phyloP scores from a whole-genome alignment of 2,113 vertebrate genomes.

The Recurvirostra avosetta region DNA sequence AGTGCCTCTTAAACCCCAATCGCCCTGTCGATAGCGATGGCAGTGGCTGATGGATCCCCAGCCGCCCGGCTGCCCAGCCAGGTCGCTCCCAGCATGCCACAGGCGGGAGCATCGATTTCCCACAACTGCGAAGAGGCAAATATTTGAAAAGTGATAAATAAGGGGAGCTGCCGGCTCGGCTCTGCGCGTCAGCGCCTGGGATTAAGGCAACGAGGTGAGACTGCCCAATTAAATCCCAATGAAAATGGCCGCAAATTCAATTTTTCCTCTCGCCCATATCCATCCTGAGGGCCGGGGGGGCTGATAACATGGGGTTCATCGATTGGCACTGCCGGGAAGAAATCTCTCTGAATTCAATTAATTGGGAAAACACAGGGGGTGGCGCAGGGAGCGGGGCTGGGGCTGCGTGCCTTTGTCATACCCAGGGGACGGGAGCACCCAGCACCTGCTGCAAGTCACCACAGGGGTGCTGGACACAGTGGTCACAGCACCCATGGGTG shows the following conservation, averaged over 20 bases:
- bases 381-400: background rate
- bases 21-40: slow-evolving; percentile 57
- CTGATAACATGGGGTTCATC: slow-evolving; percentile 10
- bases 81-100: slow-evolving; percentile 58
- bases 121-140: slow-evolving; percentile 50
- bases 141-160: slow-evolving; percentile 68
- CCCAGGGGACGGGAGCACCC: background rate
- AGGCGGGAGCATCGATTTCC: slow-evolving; percentile 54
- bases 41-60: slow-evolving; percentile 59
- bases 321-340: slow-evolving; percentile 47
- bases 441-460: fast-evolving
- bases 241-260: slow-evolving; percentile 58
- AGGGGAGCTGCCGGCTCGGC: slow-evolving; percentile 25
- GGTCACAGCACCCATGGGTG: background rate
- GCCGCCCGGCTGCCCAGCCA: background rate
- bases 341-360: slow-evolving; percentile 57
- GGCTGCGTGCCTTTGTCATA: background rate
- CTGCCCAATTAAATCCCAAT: slow-evolving; percentile 60
- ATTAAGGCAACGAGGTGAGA: slow-evolving; percentile 62
- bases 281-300: background rate
- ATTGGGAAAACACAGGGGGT: background rate
- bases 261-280: background rate
- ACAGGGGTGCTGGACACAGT: background rate
- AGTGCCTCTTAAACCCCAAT: slow-evolving; percentile 68
- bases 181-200: background rate